Conservation (phyloP, 35 echinoderm and acorn worm species). For the Lytechinus variegatus region DNA sequence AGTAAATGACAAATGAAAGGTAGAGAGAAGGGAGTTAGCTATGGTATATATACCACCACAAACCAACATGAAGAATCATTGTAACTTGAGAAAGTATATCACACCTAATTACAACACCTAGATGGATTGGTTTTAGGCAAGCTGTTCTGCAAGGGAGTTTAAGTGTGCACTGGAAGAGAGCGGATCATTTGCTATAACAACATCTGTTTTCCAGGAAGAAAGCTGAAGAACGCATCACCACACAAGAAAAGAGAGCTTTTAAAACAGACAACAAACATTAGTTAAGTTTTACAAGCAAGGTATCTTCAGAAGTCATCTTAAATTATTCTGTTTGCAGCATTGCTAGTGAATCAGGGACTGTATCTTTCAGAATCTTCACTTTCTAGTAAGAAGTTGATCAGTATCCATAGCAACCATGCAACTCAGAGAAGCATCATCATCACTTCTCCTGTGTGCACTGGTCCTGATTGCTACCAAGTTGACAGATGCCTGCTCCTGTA, state of each 20-base stretch:
- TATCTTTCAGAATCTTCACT: background rate
- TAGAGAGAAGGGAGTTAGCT: background rate
- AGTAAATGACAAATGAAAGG: background rate
- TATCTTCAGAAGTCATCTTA: background rate
- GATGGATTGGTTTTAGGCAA: background rate
- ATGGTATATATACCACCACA: background rate
- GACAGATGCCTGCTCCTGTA: conserved; percentile 38
- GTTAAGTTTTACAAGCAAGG: background rate
- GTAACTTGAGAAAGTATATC: background rate
- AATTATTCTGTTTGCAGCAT: background rate
- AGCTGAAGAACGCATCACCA: background rate
- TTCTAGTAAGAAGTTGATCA: background rate
- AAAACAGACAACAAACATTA: background rate
- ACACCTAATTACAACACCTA: background rate
- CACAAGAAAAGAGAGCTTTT: background rate
- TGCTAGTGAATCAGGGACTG: background rate
- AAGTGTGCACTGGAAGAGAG: background rate
- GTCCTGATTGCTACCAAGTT: background rate
- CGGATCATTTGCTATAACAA: background rate
- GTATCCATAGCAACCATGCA: conserved; percentile 35
- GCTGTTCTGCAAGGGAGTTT: background rate
- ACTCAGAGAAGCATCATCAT: conserved; percentile 27
- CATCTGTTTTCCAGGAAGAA: background rate
- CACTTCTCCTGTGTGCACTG: background rate
- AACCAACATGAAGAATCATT: background rate